Percentiles rank a stretch among this genome's conserved stretches.
phyloP scores from a whole-genome alignment of 2,113 vertebrate species.

The Pseudopipra pipra region DNA sequence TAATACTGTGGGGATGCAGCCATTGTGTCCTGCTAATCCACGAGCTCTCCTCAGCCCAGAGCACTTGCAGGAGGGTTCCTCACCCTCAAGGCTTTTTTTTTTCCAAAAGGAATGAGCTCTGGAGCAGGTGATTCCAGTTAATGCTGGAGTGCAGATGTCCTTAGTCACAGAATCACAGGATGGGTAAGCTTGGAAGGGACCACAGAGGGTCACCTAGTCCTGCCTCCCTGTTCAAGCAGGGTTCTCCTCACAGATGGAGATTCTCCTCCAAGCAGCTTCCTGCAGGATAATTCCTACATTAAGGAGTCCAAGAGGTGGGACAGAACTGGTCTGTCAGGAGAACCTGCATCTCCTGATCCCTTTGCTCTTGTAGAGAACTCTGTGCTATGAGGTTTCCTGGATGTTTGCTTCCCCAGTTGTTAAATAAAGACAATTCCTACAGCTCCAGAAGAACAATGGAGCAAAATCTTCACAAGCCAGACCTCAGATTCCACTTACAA shows the following conservation, averaged over 20 bases:
- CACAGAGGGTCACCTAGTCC: background rate
- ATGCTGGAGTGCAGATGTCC: background rate
- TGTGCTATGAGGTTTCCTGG: background rate
- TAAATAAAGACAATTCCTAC: background rate
- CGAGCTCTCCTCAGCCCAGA: background rate
- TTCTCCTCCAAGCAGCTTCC: background rate
- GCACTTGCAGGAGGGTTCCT: background rate
- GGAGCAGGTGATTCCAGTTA: background rate
- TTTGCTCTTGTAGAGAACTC: background rate
- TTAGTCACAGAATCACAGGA: background rate
- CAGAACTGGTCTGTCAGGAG: background rate
- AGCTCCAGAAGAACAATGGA: background rate
- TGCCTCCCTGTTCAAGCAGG: background rate
- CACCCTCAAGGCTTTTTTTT: background rate
- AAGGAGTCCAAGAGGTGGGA: background rate
- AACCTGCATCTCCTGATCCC: background rate
- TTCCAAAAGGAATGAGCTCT: background rate
- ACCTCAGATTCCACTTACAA: background rate
- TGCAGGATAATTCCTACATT: rapidly evolving
- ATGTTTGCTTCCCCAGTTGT: rapidly evolving
- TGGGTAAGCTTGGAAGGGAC: background rate
- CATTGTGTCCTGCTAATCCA: background rate
- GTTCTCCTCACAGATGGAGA: background rate
- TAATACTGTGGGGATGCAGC: background rate
- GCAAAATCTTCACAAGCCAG: background rate